Percentiles rank a stretch among this genome's conserved stretches.
phyloP scores from a whole-genome alignment of 2,797 vertebrate species.

The Setipinna tenuifilis region DNA sequence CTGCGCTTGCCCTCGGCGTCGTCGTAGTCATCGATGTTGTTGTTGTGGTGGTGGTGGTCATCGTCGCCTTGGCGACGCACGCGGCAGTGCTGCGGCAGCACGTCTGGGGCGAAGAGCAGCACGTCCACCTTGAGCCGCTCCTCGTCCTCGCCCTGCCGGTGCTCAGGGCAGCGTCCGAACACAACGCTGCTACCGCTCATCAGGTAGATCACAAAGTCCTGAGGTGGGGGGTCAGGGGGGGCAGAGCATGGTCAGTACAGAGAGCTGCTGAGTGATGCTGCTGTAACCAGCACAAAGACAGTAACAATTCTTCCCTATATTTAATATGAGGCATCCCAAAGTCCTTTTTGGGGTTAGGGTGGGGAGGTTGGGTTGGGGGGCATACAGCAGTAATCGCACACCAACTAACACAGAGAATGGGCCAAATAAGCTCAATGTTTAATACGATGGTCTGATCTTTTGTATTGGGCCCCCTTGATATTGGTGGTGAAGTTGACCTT shows the following conservation, averaged over 20 bases:
- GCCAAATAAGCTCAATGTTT: too few relatives aligned
- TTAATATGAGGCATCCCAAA: too few relatives aligned
- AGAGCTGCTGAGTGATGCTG: too few relatives aligned
- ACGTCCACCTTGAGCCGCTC: slow-evolving; percentile 77
- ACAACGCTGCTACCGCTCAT: slow-evolving; percentile 75
- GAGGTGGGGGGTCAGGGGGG: slow-evolving; percentile 10
- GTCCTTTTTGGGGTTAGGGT: too few relatives aligned
- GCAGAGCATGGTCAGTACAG: background rate
- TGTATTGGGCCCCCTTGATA: background rate
- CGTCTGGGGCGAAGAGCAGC: slow-evolving; percentile 76
- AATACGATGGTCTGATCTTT: too few relatives aligned
- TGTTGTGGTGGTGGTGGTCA: too few relatives aligned
- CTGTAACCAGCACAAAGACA: background rate
- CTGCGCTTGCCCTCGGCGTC: slow-evolving; percentile 57
- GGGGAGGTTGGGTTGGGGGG: too few relatives aligned
- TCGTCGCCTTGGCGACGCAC: slow-evolving; percentile 67
- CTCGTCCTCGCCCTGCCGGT: slow-evolving; percentile 67
- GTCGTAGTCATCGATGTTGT: slow-evolving; percentile 7
- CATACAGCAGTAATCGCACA: too few relatives aligned
- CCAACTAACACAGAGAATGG: too few relatives aligned
- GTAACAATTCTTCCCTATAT: background rate
- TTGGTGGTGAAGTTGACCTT: background rate
- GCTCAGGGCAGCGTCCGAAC: slow-evolving; percentile 73
- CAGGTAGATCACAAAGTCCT: slow-evolving; percentile 82
- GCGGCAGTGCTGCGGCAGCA: slow-evolving; percentile 76